These are phyloP conservation scores for Stegophylla sp. DNA, from an alignment of 2,888 invertebrate genomes.

Conservation along the genomic window DNA sequence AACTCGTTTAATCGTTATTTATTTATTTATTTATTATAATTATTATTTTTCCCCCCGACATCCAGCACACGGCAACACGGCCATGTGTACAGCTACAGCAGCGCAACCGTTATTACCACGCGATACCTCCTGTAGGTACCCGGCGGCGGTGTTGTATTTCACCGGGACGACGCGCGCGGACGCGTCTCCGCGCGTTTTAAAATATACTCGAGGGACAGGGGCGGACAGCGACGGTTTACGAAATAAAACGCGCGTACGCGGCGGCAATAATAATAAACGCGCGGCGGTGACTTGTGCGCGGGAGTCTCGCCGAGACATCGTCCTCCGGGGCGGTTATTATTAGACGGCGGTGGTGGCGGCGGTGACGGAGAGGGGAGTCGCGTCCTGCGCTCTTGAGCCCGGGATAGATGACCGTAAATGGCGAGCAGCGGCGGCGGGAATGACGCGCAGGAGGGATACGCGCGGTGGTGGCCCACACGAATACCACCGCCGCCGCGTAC, in stretches of 20 bases:
- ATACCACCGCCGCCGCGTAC: not conserved
- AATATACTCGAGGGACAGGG: not conserved
- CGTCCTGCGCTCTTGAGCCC: not conserved
- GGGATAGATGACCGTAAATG: conserved; percentile 53
- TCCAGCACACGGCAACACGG: too few relatives aligned
- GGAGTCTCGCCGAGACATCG: not conserved
- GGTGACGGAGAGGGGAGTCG: not conserved
- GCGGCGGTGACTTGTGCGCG: not conserved
- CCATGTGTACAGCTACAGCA: too few relatives aligned
- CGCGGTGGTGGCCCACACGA: not conserved
- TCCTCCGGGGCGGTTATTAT: not conserved
- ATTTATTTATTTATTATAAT: too few relatives aligned
- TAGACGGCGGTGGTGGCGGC: not conserved
- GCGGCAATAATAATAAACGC: too few relatives aligned
- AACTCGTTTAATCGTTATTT: too few relatives aligned
- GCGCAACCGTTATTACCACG: too few relatives aligned
- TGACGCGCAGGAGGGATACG: not conserved
- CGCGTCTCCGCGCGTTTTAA: not conserved
- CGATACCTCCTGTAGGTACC: too few relatives aligned
- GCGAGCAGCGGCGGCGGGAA: conserved; percentile 3
- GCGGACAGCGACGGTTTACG: not conserved
- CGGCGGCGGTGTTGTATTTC: conserved; percentile 12
- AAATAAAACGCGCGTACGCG: too few relatives aligned
- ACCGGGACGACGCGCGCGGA: not conserved
- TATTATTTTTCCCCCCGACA: too few relatives aligned